Percentiles rank a stretch among this genome's conserved stretches.
Evolutionary conservation across 1,140 invertebrate species (phyloP).

Genomic region (roundworm (Caenorhabditis elegans)): WBcel235 BX284603.4:4475001-4475500

Average conservation of each 20-base stretch:
- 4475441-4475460: background rate
- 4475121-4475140: conserved; percentile 23
- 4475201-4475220: no score
- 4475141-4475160: conserved; percentile 25
- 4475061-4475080: background rate
- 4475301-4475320: no score
- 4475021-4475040: conserved; percentile 43
- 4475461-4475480: no score
- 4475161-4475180: background rate
- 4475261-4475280: background rate
- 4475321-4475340: no score
- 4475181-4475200: no score
- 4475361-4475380: no score
- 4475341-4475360: no score
- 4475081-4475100: conserved; percentile 4
- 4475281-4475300: no score
- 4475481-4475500: background rate
- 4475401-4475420: no score
- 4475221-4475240: background rate
- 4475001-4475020: conserved; percentile 29
- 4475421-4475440: background rate
- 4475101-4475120: conserved; percentile 11
- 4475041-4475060: conserved; percentile 36
- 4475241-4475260: background rate
- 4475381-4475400: no score